phyloP scores from a whole-genome alignment of 2,888 invertebrate species.

The Epinotia bilunana region DNA sequence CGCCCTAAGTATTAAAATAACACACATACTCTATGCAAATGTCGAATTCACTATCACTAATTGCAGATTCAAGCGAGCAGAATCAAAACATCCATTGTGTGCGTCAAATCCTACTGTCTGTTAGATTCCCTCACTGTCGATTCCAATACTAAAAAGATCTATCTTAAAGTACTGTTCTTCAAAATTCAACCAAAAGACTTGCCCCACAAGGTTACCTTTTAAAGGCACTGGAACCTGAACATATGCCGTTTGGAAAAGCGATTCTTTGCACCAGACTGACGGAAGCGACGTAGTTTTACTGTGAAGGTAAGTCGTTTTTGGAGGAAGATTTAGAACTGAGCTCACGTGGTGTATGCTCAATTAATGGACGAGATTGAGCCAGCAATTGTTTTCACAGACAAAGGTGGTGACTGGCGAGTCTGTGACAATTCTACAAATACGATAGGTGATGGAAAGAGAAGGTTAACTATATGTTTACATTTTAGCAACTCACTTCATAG shows the following conservation, averaged over 20 bases:
- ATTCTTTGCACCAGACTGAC: neutral
- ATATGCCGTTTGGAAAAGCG: neutral
- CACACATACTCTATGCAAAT: slow-evolving; percentile 1
- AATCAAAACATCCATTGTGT: slow-evolving; percentile 35
- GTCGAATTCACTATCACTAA: slow-evolving; percentile 24
- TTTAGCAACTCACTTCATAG: too few species aligned
- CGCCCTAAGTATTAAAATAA: too few species aligned
- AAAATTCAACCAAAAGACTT: neutral
- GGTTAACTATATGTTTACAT: too few species aligned
- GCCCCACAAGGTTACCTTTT: neutral
- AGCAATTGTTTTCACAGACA: slow-evolving; percentile 24
- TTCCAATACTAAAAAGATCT: neutral
- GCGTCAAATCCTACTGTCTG: slow-evolving; percentile 20
- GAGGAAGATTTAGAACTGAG: neutral
- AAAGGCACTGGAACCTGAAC: neutral
- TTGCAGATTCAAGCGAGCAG: slow-evolving; percentile 20
- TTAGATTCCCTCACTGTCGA: slow-evolving; percentile 14
- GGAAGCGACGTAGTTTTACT: neutral
- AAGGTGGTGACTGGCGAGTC: neutral
- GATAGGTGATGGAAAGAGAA: too few species aligned
- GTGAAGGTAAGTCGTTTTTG: neutral
- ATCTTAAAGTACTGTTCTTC: neutral
- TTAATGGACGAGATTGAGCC: slow-evolving; percentile 28
- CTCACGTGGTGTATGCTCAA: slow-evolving; percentile 29
- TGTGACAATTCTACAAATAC: neutral